phyloP scores from a whole-genome alignment of 2,113 vertebrate genomes.

The Gobio gobio region DNA sequence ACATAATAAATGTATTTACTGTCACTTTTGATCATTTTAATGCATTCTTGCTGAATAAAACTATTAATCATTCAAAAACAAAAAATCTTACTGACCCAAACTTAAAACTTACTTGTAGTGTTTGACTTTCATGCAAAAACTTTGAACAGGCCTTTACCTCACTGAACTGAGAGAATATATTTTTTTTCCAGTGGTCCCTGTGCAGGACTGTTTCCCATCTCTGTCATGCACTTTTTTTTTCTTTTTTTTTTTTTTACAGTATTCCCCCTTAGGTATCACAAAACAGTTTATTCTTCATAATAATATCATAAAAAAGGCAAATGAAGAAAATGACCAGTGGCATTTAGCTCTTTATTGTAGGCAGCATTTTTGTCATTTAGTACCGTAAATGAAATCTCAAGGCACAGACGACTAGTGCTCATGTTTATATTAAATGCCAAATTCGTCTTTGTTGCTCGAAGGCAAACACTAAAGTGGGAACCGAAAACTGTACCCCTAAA shows the following conservation, averaged over 20 bases:
- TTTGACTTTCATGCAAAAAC: too few relatives aligned
- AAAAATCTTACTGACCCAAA: too few relatives aligned
- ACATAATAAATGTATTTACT: neutral
- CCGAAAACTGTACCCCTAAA: neutral
- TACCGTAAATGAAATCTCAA: slow-evolving; percentile 1
- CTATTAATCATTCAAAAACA: neutral
- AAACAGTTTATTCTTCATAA: slow-evolving; percentile 15
- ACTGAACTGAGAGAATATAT: neutral
- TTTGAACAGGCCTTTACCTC: neutral
- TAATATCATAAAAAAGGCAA: slow-evolving; percentile 20
- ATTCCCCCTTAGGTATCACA: neutral
- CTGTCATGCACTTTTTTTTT: neutral
- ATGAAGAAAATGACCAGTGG: slow-evolving; percentile 12
- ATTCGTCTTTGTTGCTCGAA: neutral
- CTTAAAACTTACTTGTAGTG: too few relatives aligned
- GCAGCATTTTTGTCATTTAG: neutral
- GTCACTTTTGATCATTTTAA: neutral
- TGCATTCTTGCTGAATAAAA: neutral
- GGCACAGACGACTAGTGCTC: neutral
- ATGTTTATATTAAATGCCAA: slow-evolving; percentile 28
- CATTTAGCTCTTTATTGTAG: neutral
- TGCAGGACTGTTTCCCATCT: neutral
- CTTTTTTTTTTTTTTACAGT: neutral
- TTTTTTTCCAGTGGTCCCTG: neutral
- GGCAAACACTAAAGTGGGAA: neutral